phyloP scores from a whole-genome alignment of 2,113 vertebrate genomes.

The Melanerpes aurifrons region DNA sequence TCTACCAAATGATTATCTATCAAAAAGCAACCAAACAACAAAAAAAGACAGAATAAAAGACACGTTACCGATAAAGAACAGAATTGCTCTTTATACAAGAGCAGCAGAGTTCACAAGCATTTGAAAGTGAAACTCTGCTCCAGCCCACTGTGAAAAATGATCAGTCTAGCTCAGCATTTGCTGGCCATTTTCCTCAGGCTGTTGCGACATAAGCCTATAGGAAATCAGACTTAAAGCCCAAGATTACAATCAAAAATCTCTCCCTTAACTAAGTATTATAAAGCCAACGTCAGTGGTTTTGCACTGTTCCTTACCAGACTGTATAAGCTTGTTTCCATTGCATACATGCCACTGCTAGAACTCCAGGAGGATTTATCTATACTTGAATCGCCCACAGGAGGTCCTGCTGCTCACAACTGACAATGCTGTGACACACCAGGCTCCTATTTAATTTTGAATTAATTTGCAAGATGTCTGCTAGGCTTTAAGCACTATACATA shows the following conservation, averaged over 20 bases:
- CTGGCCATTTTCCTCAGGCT: neutral
- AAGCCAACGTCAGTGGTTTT: neutral
- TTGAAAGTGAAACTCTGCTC: accelerated
- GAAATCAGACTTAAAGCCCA: neutral
- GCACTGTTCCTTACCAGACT: neutral
- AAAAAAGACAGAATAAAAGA: neutral
- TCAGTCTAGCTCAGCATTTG: neutral
- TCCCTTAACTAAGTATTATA: neutral
- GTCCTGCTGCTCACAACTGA: neutral
- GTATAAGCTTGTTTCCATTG: neutral
- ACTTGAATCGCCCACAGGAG: neutral
- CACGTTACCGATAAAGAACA: neutral
- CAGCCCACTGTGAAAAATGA: neutral
- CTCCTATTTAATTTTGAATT: neutral
- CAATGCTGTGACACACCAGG: neutral
- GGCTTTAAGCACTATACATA: neutral
- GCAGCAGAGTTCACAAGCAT: neutral
- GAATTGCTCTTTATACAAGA: neutral
- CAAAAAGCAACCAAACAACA: neutral
- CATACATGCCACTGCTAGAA: neutral
- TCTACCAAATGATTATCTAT: neutral
- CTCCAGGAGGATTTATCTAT: neutral
- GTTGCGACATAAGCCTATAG: neutral
- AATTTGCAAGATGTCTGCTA: neutral
- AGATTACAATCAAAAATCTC: neutral